Conservation (phyloP, 2,888 invertebrate genomes). For the Iselma pallidipennis region DNA sequence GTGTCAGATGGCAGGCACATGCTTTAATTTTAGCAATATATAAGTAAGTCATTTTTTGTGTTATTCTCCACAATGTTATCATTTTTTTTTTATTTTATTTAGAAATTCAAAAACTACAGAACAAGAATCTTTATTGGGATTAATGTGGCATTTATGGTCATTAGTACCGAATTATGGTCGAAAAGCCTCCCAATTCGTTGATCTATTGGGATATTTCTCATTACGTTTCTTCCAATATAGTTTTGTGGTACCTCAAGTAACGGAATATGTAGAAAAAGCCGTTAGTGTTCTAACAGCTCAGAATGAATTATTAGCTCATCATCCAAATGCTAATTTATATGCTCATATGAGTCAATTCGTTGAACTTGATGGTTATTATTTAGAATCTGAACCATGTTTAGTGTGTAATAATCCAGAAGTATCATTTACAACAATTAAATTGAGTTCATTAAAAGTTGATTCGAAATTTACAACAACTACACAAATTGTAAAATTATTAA, state of each 20-base stretch:
- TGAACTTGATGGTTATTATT: conserved; percentile 93
- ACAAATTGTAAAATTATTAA: conserved; percentile 94
- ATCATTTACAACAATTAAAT: conserved; percentile 85
- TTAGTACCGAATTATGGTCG: conserved; percentile 87
- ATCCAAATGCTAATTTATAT: conserved; percentile 93
- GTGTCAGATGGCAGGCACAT: conserved; percentile 95
- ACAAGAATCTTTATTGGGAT: conserved; percentile 77
- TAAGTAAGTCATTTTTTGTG: conserved; percentile 63
- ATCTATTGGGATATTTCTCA: conserved; percentile 93
- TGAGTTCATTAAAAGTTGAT: conserved; percentile 92
- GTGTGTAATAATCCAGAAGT: conserved; percentile 98
- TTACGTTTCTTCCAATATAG: conserved; percentile 81
- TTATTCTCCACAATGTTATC: background rate
- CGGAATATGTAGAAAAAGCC: conserved; percentile 82
- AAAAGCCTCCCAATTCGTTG: conserved; percentile 95
- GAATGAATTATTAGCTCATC: conserved; percentile 84
- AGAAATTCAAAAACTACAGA: conserved; percentile 78
- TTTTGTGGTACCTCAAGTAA: conserved; percentile 56
- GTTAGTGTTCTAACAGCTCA: conserved; percentile 85
- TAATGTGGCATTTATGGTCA: conserved; percentile 93
- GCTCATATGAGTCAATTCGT: conserved; percentile 91
- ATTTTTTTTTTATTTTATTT: conserved; percentile 20
- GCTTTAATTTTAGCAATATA: conserved; percentile 82
- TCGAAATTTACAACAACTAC: conserved; percentile 98
- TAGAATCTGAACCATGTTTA: conserved; percentile 96